A percentile compares a stretch with the other conserved stretches of the same genome.
Conservation (phyloP, 2,888 invertebrate genomes). For the Phanerotoma sp. region DNA sequence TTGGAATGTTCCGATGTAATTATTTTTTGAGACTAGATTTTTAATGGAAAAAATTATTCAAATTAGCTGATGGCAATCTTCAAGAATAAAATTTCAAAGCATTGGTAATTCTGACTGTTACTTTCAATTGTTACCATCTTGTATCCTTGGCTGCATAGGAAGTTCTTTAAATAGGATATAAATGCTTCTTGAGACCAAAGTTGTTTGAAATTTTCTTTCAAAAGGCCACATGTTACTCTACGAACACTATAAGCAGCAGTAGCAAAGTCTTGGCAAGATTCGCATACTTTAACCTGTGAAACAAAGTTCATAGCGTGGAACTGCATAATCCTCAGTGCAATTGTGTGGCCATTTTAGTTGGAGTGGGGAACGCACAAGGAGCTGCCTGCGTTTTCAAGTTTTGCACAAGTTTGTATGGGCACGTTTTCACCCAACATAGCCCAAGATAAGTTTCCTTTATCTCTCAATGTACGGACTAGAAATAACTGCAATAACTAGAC, state of each 20-base stretch:
- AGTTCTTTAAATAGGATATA: not conserved
- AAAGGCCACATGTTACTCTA: slow-evolving; percentile 3
- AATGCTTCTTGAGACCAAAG: not conserved
- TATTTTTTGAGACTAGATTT: too few relatives aligned
- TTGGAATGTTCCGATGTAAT: too few relatives aligned
- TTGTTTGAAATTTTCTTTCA: not conserved
- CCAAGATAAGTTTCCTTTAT: slow-evolving; percentile 33
- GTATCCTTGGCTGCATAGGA: not conserved
- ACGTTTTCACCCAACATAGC: slow-evolving; percentile 33
- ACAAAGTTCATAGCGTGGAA: slow-evolving; percentile 26
- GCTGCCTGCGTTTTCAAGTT: slow-evolving; percentile 32
- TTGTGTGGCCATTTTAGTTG: slow-evolving; percentile 31
- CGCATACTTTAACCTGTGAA: slow-evolving; percentile 21
- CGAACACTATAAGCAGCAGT: too few relatives aligned
- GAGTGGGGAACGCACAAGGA: slow-evolving; percentile 8
- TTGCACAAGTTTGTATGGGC: slow-evolving; percentile 18
- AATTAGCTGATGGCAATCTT: too few relatives aligned
- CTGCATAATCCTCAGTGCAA: slow-evolving; percentile 26
- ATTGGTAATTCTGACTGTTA: too few relatives aligned
- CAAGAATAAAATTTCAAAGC: slow-evolving; percentile 5
- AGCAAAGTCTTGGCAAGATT: slow-evolving; percentile 24
- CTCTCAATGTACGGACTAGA: slow-evolving; percentile 26
- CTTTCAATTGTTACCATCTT: too few relatives aligned
- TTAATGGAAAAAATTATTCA: too few relatives aligned
- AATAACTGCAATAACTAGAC: slow-evolving; percentile 25